These are phyloP conservation scores for Micoletzkya japonica DNA, from an alignment of 2,888 invertebrate genomes.

Conservation along the genomic window DNA sequence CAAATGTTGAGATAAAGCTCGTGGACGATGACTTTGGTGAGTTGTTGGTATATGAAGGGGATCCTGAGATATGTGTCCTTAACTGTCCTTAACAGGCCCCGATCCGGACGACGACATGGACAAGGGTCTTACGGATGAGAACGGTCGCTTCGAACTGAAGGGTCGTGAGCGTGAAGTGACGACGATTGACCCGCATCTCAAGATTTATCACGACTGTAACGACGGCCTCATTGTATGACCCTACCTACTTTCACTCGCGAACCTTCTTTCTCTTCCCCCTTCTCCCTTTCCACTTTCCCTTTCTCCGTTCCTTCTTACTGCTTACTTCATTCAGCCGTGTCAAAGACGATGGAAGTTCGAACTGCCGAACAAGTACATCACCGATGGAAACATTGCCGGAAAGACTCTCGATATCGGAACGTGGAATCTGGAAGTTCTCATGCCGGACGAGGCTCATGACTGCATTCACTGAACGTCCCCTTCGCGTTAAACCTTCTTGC, in stretches of 20 bases:
- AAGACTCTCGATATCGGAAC: conserved; percentile 59
- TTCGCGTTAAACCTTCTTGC: conserved; percentile 1
- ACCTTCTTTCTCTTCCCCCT: no score
- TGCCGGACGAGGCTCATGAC: conserved; percentile 60
- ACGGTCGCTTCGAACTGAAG: conserved; percentile 53
- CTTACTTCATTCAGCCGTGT: conserved; percentile 51
- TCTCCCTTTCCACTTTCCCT: no score
- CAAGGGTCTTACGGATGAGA: conserved; percentile 47
- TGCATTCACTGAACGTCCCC: conserved; percentile 58
- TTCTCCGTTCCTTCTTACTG: no score
- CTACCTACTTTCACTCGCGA: no score
- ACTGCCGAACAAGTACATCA: conserved; percentile 62
- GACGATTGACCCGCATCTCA: conserved; percentile 61
- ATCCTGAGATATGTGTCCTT: neutral
- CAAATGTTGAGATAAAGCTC: conserved; percentile 56
- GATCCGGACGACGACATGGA: conserved; percentile 61
- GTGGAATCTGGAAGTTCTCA: conserved; percentile 61
- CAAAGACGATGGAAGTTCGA: conserved; percentile 64
- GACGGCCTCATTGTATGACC: conserved; percentile 56
- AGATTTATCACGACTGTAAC: conserved; percentile 62
- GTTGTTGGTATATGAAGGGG: neutral
- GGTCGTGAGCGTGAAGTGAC: conserved; percentile 47
- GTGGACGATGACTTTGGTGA: conserved; percentile 62
- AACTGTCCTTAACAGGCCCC: conserved; percentile 39
- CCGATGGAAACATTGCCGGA: conserved; percentile 37